Evolutionary conservation across 2,888 invertebrate species (phyloP).

Genomic region (Acanthosepion pharaonis): DNA sequence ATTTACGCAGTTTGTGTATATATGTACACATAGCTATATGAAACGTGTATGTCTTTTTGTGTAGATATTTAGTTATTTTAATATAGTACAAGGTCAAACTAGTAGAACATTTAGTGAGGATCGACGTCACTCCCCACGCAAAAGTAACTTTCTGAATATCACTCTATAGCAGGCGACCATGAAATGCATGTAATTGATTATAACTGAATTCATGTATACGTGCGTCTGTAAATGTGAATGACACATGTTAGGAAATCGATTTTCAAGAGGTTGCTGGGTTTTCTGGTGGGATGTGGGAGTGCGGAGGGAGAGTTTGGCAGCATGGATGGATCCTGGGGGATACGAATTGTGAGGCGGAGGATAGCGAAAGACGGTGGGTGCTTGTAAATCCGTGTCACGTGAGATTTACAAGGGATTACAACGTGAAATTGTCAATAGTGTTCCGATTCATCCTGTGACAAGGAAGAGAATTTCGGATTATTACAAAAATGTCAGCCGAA

Average conservation of each 20-base stretch:
- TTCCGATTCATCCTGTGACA: background rate
- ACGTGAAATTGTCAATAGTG: constrained; percentile 9
- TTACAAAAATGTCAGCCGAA: background rate
- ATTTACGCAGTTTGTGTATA: too few relatives aligned
- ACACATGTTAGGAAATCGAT: background rate
- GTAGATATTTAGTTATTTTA: too few relatives aligned
- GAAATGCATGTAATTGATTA: too few relatives aligned
- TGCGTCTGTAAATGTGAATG: background rate
- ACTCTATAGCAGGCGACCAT: too few relatives aligned
- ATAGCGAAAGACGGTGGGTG: background rate
- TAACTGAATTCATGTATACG: too few relatives aligned
- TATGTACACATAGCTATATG: too few relatives aligned
- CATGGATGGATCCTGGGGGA: too few relatives aligned
- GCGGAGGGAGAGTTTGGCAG: background rate
- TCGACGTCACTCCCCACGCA: too few relatives aligned
- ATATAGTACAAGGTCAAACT: too few relatives aligned
- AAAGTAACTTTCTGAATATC: too few relatives aligned
- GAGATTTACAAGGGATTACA: background rate
- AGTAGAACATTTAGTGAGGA: too few relatives aligned
- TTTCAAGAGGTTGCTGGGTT: background rate
- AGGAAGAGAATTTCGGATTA: constrained; percentile 20
- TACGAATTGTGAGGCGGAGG: background rate
- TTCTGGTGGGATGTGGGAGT: background rate
- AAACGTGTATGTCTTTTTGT: too few relatives aligned
- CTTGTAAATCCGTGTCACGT: constrained; percentile 33